Conservation (phyloP, 2,797 vertebrate species). For the Scyliorhinus canicula region DNA sequence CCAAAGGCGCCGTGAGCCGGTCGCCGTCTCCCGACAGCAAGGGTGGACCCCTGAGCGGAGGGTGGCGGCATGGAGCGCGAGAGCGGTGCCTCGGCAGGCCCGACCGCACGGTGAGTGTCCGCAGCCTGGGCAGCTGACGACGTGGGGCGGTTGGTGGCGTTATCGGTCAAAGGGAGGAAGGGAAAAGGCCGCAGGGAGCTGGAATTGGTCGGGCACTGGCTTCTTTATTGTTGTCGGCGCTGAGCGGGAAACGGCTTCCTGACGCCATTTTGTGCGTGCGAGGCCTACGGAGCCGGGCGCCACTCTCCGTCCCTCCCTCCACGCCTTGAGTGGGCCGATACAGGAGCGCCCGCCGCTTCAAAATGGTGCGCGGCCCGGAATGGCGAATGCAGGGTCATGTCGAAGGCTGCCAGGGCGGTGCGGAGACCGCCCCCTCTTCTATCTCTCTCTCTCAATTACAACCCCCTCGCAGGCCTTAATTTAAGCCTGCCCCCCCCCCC, state of each 20-base stretch:
- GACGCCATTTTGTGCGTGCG: constrained; percentile 35
- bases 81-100: constrained; percentile 32
- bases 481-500: neutral
- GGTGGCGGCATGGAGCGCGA: neutral
- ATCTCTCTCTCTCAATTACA: neutral
- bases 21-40: neutral
- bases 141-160: too few relatives aligned
- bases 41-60: neutral
- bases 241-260: constrained; percentile 30
- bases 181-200: constrained; percentile 68
- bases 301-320: too few relatives aligned
- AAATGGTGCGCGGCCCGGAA: neutral
- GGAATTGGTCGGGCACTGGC: constrained; percentile 61
- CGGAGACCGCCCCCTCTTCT: too few relatives aligned
- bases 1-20: neutral
- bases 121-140: too few relatives aligned
- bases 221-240: constrained; percentile 45
- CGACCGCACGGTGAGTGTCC: constrained; percentile 34
- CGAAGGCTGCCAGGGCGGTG: neutral
- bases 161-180: constrained; percentile 55
- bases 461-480: too few relatives aligned
- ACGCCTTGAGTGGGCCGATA: too few relatives aligned
- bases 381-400: neutral
- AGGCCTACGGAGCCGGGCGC: neutral
- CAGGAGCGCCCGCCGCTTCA: neutral